These are phyloP conservation scores for Choloepus hoffmanni DNA, from an alignment of 2,113 vertebrate species.

Conservation along the genomic window DNA sequence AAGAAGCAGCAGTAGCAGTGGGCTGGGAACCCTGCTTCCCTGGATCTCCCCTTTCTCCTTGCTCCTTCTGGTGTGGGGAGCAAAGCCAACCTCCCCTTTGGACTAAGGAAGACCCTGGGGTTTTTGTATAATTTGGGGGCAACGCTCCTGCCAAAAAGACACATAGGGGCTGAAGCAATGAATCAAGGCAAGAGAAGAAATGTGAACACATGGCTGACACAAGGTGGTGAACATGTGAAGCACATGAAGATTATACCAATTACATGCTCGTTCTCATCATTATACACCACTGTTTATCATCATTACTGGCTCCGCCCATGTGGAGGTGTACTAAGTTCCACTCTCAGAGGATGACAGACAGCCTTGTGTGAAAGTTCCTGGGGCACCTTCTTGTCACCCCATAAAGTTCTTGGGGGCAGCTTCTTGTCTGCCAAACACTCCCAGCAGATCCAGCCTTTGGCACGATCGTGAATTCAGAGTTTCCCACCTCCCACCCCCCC, in stretches of 20 bases:
- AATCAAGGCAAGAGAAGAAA: background rate
- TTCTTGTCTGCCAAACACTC: background rate
- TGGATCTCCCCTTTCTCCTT: background rate
- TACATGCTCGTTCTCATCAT: background rate
- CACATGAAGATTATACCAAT: background rate
- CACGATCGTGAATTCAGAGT: background rate
- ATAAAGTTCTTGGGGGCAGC: background rate
- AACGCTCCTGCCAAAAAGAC: background rate
- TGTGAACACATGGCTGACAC: background rate
- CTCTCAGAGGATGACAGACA: background rate
- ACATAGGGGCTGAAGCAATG: background rate
- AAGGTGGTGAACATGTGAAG: background rate
- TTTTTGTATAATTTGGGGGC: background rate
- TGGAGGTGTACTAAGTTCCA: background rate
- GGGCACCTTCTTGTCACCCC: background rate
- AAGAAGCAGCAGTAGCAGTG: background rate
- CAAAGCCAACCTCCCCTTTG: background rate
- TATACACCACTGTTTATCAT: background rate
- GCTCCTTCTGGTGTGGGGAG: background rate
- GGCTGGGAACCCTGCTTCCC: background rate
- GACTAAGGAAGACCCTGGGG: background rate
- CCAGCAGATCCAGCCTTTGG: background rate
- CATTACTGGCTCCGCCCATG: background rate
- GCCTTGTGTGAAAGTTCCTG: background rate
- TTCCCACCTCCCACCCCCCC: background rate